phyloP scores from a whole-genome alignment of 2,888 invertebrate species.

The Thumatha senex region DNA sequence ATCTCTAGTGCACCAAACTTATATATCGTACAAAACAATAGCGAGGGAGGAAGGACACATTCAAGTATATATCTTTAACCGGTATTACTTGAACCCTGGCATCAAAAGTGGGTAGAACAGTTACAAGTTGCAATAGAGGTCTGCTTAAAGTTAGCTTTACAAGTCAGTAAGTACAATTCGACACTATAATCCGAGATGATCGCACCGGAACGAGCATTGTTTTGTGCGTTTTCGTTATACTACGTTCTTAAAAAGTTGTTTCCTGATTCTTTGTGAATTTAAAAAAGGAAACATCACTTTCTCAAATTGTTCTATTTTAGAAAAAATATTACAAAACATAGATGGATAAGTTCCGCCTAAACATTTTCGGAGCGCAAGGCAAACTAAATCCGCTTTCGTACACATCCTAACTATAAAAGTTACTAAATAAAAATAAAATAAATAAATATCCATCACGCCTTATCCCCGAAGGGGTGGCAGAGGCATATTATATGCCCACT shows the following conservation, averaged over 20 bases:
- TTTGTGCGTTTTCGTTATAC: constrained; percentile 50
- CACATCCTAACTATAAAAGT: too few relatives aligned
- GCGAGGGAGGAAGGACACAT: constrained; percentile 63
- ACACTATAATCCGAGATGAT: constrained; percentile 69
- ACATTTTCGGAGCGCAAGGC: too few relatives aligned
- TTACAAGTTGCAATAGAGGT: constrained; percentile 32
- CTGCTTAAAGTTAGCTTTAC: constrained; percentile 45
- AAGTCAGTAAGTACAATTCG: constrained; percentile 69
- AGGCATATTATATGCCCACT: too few relatives aligned
- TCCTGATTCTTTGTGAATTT: neutral
- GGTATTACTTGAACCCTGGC: constrained; percentile 43
- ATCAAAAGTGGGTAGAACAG: constrained; percentile 26
- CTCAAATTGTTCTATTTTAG: neutral
- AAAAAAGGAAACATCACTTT: neutral
- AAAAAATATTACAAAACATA: too few relatives aligned
- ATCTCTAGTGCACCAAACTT: constrained; percentile 51
- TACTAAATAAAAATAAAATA: too few relatives aligned
- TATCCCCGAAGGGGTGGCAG: too few relatives aligned
- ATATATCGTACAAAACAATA: constrained; percentile 67
- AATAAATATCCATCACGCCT: too few relatives aligned
- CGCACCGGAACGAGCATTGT: constrained; percentile 70
- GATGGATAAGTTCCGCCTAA: too few relatives aligned
- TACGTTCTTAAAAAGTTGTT: constrained; percentile 1
- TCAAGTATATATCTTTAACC: constrained; percentile 46
- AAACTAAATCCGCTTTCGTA: too few relatives aligned